Percentiles rank a stretch among this genome's conserved stretches.
These are phyloP conservation scores for Andrena hattorfiana DNA, from an alignment of 2,888 invertebrate genomes.

Conservation along the genomic window DNA sequence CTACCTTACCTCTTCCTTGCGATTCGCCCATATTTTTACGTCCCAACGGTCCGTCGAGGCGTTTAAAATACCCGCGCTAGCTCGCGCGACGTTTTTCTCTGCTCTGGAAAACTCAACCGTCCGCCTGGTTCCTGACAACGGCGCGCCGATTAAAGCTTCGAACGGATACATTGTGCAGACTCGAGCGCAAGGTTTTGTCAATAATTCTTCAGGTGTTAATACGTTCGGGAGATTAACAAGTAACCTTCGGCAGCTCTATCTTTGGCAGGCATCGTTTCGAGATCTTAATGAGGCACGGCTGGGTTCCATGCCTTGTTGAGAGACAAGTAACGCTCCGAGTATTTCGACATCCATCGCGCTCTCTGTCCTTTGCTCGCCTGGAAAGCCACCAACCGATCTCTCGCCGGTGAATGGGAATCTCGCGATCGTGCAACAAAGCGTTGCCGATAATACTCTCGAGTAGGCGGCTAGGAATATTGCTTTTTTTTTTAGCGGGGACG, in stretches of 20 bases:
- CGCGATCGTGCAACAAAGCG: conserved; percentile 73
- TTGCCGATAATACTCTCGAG: conserved; percentile 63
- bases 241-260: conserved; percentile 61
- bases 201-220: conserved; percentile 45
- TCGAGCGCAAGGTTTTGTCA: conserved; percentile 6
- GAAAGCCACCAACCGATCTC: conserved; percentile 65
- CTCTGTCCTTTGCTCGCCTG: conserved; percentile 67
- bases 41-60: not conserved
- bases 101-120: not conserved
- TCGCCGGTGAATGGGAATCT: conserved; percentile 71
- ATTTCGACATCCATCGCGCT: conserved; percentile 70
- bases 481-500: conserved; percentile 19
- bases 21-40: conserved; percentile 9
- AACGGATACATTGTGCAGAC: not conserved
- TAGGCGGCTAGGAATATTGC: conserved; percentile 47
- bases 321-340: conserved; percentile 62
- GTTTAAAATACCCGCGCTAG: not conserved
- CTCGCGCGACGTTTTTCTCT: not conserved
- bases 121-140: not conserved
- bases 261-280: conserved; percentile 68
- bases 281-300: conserved; percentile 69
- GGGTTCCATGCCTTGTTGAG: conserved; percentile 63
- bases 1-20: conserved; percentile 20
- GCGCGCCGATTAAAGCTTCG: not conserved
- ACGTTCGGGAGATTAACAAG: conserved; percentile 44